Conservation (phyloP, 1,140 invertebrate genomes). For the Hyles vespertilio region DNA sequence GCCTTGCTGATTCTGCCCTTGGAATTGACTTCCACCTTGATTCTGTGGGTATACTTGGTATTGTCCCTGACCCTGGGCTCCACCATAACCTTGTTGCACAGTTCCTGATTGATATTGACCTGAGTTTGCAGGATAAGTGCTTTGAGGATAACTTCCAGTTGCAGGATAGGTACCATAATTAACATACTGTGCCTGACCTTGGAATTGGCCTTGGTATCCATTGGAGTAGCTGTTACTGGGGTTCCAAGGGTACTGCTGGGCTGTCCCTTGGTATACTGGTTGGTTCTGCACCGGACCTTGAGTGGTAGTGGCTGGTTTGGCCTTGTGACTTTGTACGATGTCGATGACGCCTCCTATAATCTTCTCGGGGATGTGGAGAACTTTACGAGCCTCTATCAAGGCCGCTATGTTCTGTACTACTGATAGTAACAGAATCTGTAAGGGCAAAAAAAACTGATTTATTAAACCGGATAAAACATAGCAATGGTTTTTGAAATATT, state of each 20-base stretch:
- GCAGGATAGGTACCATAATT: constrained; percentile 21
- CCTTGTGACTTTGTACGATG: constrained; percentile 61
- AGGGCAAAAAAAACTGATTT: constrained; percentile 8
- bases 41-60: constrained; percentile 36
- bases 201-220: constrained; percentile 33
- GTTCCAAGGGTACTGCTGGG: constrained; percentile 31
- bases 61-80: constrained; percentile 32
- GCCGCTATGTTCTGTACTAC: constrained; percentile 14
- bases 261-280: constrained; percentile 35
- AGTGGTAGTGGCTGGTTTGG: constrained; percentile 37
- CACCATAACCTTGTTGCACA: constrained; percentile 17
- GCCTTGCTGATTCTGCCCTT: constrained; percentile 19
- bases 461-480: too few relatives aligned
- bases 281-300: constrained; percentile 24
- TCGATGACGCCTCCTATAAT: constrained; percentile 63
- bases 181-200: constrained; percentile 33
- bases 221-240: constrained; percentile 11
- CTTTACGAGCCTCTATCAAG: constrained; percentile 42
- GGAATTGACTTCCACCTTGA: constrained; percentile 22
- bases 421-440: constrained; percentile 29
- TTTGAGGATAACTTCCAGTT: constrained; percentile 18
- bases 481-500: too few relatives aligned
- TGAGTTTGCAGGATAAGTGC: constrained; percentile 16
- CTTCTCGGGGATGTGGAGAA: constrained; percentile 54
- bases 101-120: constrained; percentile 21